Base-by-base conservation (phyloP, 2,888 invertebrate species). In the Conchocele bisecta region DNA sequence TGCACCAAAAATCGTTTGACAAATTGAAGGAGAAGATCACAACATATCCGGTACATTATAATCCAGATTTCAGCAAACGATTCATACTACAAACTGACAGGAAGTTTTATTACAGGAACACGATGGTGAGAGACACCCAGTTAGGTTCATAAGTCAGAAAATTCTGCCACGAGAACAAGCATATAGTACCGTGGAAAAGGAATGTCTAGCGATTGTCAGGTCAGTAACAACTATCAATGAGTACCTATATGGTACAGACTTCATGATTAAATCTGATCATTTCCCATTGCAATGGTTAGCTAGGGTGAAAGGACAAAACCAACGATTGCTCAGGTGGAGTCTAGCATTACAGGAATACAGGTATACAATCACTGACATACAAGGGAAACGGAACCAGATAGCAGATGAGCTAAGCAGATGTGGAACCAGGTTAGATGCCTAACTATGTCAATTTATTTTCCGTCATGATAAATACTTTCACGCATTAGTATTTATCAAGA, bases 201-300 rank as follows among this genome's bases (percentile, higher is more conserved):
- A 46, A 17, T 46, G 46, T 46, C 13, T 46, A 22, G 6, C 46
- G 4, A 46, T 4, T 3, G 46, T 46, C 4, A 20, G 7, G 28
- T 4, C 46, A 20, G 9, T 35, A 13, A 11, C 11, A 35, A 46
- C 3, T 17, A 9, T 46, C 3, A 46, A 20, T 11, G 46, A 46
- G 28, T 46, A 46, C 13, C 46, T 46, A 13, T 13, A 26, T 17
- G 46, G 46, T 17, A 13, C 13, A 4, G n/a, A 20, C 22, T 46
- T 46, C 20, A 20, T 46, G 22, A 46, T 46, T 46, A 15, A 46
- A 46, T 13, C 20, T 13, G 46, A 46, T 46, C 46, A 46, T n/a
- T 46, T 42, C 6, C 22, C 46, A 24, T 13, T 17, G n/a, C 6
- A 20, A 15, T 46, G 46, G 46, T 28, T 46, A 13, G 13, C 22